Percentiles rank a stretch among this genome's conserved stretches.
These are phyloP conservation scores for Spinibarbus caldwelli DNA, from an alignment of 2,797 vertebrate species.

Conservation along the genomic window DNA sequence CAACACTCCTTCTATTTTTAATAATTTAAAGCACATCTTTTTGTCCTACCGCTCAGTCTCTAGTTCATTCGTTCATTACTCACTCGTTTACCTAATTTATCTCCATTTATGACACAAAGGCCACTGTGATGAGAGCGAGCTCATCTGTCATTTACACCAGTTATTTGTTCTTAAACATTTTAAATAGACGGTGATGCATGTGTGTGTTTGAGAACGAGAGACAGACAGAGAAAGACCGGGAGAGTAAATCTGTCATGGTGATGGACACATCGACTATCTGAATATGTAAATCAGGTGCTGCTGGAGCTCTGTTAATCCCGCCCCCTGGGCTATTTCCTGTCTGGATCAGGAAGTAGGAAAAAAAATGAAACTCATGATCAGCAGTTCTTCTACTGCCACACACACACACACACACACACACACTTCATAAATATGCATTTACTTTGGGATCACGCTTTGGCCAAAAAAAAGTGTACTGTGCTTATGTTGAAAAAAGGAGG, in stretches of 20 bases:
- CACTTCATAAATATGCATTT: conserved; percentile 58
- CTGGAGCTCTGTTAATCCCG: conserved; percentile 61
- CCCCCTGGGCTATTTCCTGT: conserved; percentile 68
- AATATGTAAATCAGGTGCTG: conserved; percentile 93
- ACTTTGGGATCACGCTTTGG: conserved; percentile 21
- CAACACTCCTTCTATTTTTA: background rate
- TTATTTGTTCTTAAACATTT: conserved; percentile 47
- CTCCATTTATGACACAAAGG: conserved; percentile 29
- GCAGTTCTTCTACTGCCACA: conserved; percentile 86
- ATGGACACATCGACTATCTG: conserved; percentile 83
- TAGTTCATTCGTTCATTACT: conserved; percentile 12
- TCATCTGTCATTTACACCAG: conserved; percentile 40
- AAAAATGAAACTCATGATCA: conserved; percentile 92
- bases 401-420: conserved; percentile 87
- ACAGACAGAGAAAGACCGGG: conserved; percentile 43
- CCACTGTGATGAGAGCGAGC: background rate
- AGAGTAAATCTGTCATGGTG: conserved; percentile 57
- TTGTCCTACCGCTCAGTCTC: background rate
- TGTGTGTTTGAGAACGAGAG: conserved; percentile 46
- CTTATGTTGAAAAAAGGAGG: conserved; percentile 10
- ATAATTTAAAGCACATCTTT: background rate
- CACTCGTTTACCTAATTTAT: conserved; percentile 30
- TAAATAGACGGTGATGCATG: conserved; percentile 39
- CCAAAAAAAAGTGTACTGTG: conserved; percentile 20
- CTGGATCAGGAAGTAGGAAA: conserved; percentile 92